Evolutionary conservation across 2,888 invertebrate species (phyloP).

Genomic region (Phymatocera aterrima): DNA sequence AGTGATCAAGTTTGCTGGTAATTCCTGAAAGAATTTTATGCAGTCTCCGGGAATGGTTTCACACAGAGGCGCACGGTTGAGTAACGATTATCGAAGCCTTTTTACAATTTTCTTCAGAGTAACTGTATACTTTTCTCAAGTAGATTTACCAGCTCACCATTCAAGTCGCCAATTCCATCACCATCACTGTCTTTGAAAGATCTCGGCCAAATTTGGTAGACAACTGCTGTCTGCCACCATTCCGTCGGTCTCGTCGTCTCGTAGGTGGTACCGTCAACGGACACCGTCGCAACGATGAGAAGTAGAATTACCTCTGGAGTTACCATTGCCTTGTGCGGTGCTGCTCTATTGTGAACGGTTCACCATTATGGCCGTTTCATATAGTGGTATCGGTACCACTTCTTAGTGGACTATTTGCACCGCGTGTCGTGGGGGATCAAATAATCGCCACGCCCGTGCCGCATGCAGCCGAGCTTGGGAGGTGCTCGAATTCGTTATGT

Average conservation of each 20-base stretch:
- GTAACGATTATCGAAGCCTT: neutral
- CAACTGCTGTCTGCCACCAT: conserved; percentile 78
- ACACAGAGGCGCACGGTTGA: neutral
- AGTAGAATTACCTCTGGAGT: neutral
- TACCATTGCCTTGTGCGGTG: neutral
- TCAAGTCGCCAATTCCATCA: conserved; percentile 77
- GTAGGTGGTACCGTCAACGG: neutral
- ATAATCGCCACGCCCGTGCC: neutral
- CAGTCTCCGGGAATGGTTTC: no score
- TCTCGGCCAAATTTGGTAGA: conserved; percentile 76
- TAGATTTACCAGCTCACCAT: conserved; percentile 66
- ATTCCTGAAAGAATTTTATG: conserved; percentile 75
- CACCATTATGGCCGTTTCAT: neutral
- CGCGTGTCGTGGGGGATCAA: neutral
- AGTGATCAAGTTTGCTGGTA: conserved; percentile 78
- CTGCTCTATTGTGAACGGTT: neutral
- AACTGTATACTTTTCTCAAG: no score
- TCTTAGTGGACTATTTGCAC: neutral
- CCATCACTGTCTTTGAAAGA: conserved; percentile 77
- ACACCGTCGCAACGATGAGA: neutral
- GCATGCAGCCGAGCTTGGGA: no score
- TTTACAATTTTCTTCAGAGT: no score
- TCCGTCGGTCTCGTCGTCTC: neutral
- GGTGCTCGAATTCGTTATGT: neutral
- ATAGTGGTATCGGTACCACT: neutral